Base-by-base conservation (phyloP, 2,888 invertebrate species). In the Yponomeuta sedellus region DNA sequence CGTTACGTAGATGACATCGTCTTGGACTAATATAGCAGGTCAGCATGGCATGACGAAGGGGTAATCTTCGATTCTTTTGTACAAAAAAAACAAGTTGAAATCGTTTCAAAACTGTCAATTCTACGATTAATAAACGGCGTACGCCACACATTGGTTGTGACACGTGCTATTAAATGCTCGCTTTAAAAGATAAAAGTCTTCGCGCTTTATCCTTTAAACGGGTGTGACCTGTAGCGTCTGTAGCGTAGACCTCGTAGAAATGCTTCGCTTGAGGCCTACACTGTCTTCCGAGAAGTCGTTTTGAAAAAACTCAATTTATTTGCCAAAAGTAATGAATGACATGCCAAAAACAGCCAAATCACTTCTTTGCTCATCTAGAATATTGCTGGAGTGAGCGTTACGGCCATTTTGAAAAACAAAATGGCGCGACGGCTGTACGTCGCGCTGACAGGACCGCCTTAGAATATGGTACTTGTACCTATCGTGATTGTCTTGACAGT, bases 71-170 rank as follows among this genome's bases (percentile, higher is more conserved):
- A 79, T 75, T 77, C 74, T 79, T 76, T 79, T 85, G 83, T 52
- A 52, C 12, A 52, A 52, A 52, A 52, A 52, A 52, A 52, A 16
- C 16, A 52, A 12, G 44, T 12, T 52, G 12, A 52, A 52, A 52
- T 52, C 12, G 16, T 52, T 52, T 52, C 16, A 12, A 52, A 52
- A 82, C 86, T 86, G 89, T 89, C 89, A 88, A 88, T 88, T 88
- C 75, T 80, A 76, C 79, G 56, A 63, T 39, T 20, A 8, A 34
- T 34, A 77, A 81, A 79, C 82, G 80, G 87, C 87, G 78, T 79
- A 81, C 74, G 88, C 89, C 89, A 82, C 85, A 88, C 87, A 83
- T 85, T 84, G 89, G 89, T 90, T 90, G 89, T 89, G 90, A 90
- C 81, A 82, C 89, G 89, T 88, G 88, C 88, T 89, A 85, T 84